These are phyloP conservation scores for Candidula unifasciata DNA, from an alignment of 2,888 invertebrate species.

Conservation along the genomic window DNA sequence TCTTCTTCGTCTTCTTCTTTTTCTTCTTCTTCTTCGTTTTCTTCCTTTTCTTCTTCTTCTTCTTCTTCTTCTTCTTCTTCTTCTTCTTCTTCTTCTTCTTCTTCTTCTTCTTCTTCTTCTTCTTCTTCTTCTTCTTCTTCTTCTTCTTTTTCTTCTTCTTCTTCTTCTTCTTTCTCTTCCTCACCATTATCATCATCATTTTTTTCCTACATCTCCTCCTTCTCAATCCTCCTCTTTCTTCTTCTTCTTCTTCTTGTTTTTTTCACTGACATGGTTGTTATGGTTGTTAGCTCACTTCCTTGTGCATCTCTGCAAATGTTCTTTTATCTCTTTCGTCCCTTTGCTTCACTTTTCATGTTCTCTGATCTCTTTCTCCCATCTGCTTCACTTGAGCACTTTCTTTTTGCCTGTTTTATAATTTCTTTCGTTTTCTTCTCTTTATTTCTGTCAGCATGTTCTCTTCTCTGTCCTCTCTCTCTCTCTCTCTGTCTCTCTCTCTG, in stretches of 20 bases:
- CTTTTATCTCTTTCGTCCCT: background rate
- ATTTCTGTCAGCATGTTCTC: background rate
- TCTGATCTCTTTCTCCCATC: background rate
- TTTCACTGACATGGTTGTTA: background rate
- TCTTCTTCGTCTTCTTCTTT: too few relatives aligned
- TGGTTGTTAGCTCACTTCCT: background rate
- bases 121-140: background rate
- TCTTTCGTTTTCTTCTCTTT: background rate
- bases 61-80: constrained; percentile 10
- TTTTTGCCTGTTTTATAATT: background rate
- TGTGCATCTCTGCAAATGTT: background rate
- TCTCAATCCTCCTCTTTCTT: background rate
- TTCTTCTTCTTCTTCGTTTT: too few relatives aligned
- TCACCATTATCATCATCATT: background rate
- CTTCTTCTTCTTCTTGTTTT: background rate
- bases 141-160: background rate
- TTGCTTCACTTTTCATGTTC: background rate
- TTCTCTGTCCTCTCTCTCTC: background rate
- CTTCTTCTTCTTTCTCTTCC: too few relatives aligned
- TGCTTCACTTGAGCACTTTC: background rate
- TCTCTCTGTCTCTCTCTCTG: background rate
- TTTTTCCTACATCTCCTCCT: background rate
- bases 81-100: background rate
- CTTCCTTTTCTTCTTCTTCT: constrained; percentile 7
- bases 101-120: background rate